Percentiles rank a stretch among this genome's conserved stretches.
Evolutionary conservation across 2,888 invertebrate genomes (phyloP).

Genomic region (Drosophila kokeensis): DNA sequence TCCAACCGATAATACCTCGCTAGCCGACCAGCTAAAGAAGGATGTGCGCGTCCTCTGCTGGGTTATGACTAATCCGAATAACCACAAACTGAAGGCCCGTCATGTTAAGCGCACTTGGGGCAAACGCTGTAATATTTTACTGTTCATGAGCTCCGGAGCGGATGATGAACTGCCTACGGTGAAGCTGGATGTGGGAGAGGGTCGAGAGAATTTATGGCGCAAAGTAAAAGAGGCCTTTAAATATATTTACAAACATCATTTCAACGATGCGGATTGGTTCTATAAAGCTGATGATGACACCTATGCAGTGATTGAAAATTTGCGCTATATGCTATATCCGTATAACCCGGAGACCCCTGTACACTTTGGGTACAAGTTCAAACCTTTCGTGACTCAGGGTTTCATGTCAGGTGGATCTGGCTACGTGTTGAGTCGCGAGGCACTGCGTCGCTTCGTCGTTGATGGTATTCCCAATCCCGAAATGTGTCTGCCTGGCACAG

Average conservation of each 20-base stretch:
- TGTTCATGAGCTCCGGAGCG: constrained; percentile 10
- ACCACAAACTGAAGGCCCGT: not conserved
- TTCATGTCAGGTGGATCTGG: constrained; percentile 9
- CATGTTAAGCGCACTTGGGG: constrained; percentile 1
- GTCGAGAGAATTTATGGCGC: constrained; percentile 2
- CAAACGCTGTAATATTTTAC: constrained; percentile 16
- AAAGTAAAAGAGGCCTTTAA: constrained; percentile 13
- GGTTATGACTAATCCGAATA: not conserved
- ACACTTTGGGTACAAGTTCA: constrained; percentile 3
- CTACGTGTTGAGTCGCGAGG: constrained; percentile 11
- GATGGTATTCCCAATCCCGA: constrained; percentile 5
- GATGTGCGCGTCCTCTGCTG: constrained; percentile 12
- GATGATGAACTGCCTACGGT: constrained; percentile 12
- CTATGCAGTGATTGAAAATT: constrained; percentile 3
- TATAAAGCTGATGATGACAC: constrained; percentile 12
- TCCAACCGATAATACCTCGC: constrained; percentile 1
- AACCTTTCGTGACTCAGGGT: not conserved
- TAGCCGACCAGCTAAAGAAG: not conserved
- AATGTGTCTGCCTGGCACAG: not conserved
- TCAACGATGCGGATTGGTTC: constrained; percentile 20
- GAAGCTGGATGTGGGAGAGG: not conserved
- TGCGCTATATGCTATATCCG: constrained; percentile 12
- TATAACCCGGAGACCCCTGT: constrained; percentile 8
- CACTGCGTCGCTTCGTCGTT: not conserved
- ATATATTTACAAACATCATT: constrained; percentile 9